Percentiles rank a stretch among this genome's conserved stretches.
Conservation (phyloP, 1,140 invertebrate species). For the Phocides pigmalion region DNA sequence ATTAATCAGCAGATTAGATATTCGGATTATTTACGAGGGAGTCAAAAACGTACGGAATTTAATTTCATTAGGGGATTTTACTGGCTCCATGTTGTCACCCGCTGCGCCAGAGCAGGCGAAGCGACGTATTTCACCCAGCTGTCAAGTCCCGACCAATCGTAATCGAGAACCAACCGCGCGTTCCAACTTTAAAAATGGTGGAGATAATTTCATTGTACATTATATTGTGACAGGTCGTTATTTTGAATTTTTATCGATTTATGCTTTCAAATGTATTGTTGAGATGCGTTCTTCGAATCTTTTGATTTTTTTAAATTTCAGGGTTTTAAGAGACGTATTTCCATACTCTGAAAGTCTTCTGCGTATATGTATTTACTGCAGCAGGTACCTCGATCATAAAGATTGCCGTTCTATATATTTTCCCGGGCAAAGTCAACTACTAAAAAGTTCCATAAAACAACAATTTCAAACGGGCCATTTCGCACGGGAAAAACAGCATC, state of each 20-base stretch:
- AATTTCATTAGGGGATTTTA: slow-evolving; percentile 82
- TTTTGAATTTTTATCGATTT: slow-evolving; percentile 78
- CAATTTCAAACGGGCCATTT: slow-evolving; percentile 83
- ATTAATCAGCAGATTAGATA: slow-evolving; percentile 82
- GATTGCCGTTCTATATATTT: slow-evolving; percentile 74
- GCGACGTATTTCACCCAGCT: slow-evolving; percentile 77
- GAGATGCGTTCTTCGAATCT: slow-evolving; percentile 42
- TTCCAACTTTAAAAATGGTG: slow-evolving; percentile 78
- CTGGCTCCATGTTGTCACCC: slow-evolving; percentile 75
- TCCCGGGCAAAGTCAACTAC: slow-evolving; percentile 79
- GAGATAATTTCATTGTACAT: slow-evolving; percentile 83
- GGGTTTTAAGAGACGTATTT: not conserved
- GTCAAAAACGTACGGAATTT: slow-evolving; percentile 81
- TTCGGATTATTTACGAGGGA: slow-evolving; percentile 79
- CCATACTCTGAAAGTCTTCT: not conserved
- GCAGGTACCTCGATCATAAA: slow-evolving; percentile 46
- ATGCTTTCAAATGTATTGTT: slow-evolving; percentile 68
- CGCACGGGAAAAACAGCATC: slow-evolving; percentile 80
- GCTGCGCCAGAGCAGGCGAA: slow-evolving; percentile 65
- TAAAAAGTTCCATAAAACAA: slow-evolving; percentile 84
- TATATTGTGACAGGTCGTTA: slow-evolving; percentile 83
- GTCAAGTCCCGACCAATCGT: slow-evolving; percentile 71
- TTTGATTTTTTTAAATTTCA: slow-evolving; percentile 5
- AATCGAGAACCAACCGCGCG: slow-evolving; percentile 47
- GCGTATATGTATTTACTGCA: not conserved